A percentile compares a stretch with the other conserved stretches of the same genome.
phyloP scores from a whole-genome alignment of 2,113 vertebrate genomes.

The Mesembrinibis cayennensis region DNA sequence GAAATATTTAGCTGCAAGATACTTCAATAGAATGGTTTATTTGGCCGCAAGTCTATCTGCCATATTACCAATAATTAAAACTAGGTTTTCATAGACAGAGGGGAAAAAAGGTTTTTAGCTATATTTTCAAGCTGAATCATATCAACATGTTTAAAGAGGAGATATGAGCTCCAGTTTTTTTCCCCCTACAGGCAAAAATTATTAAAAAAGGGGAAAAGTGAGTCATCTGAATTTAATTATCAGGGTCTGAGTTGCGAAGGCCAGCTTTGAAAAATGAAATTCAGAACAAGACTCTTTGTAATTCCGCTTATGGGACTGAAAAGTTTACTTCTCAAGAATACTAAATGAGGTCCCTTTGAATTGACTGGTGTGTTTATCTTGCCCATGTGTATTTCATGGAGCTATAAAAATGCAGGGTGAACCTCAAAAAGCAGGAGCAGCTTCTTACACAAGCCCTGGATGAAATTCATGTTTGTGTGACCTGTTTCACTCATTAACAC shows the following conservation, averaged over 20 bases:
- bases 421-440: neutral
- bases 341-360: neutral
- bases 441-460: fast-evolving
- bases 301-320: neutral
- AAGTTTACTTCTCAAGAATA: conserved; percentile 1
- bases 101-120: neutral
- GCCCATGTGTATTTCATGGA: fast-evolving
- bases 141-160: conserved; percentile 28
- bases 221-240: conserved; percentile 41
- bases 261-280: neutral
- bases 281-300: neutral
- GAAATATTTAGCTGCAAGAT: conserved; percentile 49
- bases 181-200: conserved; percentile 25
- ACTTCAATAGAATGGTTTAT: conserved; percentile 33
- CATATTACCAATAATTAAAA: conserved; percentile 69
- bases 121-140: conserved; percentile 37
- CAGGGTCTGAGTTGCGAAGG: neutral
- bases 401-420: neutral
- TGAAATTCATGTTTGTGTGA: neutral
- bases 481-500: fast-evolving
- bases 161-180: neutral
- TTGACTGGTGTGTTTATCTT: neutral
- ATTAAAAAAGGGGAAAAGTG: conserved; percentile 7
- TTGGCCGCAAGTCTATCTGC: conserved; percentile 41
- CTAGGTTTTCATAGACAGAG: conserved; percentile 1